Base-by-base conservation (phyloP, 1,140 invertebrate species). In the Protaetia brevitarsis region DNA sequence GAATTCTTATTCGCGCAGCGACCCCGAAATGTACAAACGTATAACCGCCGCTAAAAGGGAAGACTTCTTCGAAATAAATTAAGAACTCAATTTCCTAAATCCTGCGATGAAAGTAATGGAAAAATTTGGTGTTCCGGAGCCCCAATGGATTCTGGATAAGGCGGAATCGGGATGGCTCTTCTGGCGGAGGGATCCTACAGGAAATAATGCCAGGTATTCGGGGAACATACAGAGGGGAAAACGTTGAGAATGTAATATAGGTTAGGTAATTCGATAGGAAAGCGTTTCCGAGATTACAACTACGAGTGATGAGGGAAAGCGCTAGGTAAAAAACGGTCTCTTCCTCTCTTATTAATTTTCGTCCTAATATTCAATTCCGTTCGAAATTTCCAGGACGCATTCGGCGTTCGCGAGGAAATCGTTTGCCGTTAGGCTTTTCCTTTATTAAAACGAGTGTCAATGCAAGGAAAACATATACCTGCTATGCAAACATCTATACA, bases 91-190 rank as follows among this genome's bases (percentile, higher is more conserved):
- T 45, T 45, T 45, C 41, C 41, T 45, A 45, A 45, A 45, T 45
- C 28, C 28, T 30, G 21, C 28, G 59, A 64, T 64, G 63, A 58
- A 57, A 58, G 51, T 64, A 31, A 64, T 64, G 63, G 63, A 64
- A 56, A 64, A 64, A 34, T 57, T 64, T 26, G 51, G 45, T 34
- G 63, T 58, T 57, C 63, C 63, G 28, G 81, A 82, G 75, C 81
- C 82, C 8, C 77, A 80, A 66, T 83, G 82, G 82, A 81, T 80
- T 69, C 66, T 83, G 69, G 81, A 82, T 69, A 71, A 79, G 13
- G 74, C 79, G 2, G 79, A 78, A 58, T 79, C 78, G n/a, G 76
- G 76, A 31, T 79, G 78, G 2, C 74, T 81, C 66, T 81, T 80
- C 23, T 83, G 81, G 82, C 73, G 81, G 13, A 76, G 81, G 62